Base-by-base conservation (phyloP, 30 jellyfish, hydroid and myxozoan genomes). In the Mastigias papua region DNA sequence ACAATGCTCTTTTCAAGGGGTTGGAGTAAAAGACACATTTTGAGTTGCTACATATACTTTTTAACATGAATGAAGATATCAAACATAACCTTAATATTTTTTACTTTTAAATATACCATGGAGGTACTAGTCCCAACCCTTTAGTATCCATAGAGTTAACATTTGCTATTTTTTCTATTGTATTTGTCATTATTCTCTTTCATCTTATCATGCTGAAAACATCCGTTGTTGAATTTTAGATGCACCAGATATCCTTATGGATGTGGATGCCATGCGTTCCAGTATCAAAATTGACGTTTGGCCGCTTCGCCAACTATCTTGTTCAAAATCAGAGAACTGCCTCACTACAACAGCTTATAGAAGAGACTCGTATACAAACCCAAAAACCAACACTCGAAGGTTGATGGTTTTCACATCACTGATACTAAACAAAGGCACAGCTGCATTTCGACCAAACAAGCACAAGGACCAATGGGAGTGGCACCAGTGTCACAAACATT, bases 401-500 rank as follows among this genome's bases (percentile, higher is more conserved):
- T 86, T 95, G 64, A 70, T 95, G 89, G 95, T 86, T 48, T 95
- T 95, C 82, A 89, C 99, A 28, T 86, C 99, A 21, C 85, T 96
- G 3, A 90, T 95, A n/a, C 32, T 69, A 34, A 95, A 95, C 83
- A 90, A 77, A 76, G 99, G 99, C 31, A 81, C 99, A 35, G 89
- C 94, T n/a, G 91, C 91, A 1, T 95, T 95, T 80, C 93, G 96
- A 21, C 99, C 99, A 20, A 76, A 85, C 75, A 57, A 78, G 29
- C 87, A 86, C 72, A 86, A 90, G 69, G 86, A 68, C 19, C 69
- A 73, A 37, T 95, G 99, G 99, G 89, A 89, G 29, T 95, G 97
- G 96, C 99, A 95, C 83, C 76, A 49, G 61, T 95, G 99, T 51
- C 99, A 95, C 65, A 58, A 66, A 80, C 99, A 95, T 84, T 95